A percentile compares a stretch with the other conserved stretches of the same genome.
These are phyloP conservation scores for Dendrolimus houi DNA, from an alignment of 2,888 invertebrate species.

Conservation along the genomic window DNA sequence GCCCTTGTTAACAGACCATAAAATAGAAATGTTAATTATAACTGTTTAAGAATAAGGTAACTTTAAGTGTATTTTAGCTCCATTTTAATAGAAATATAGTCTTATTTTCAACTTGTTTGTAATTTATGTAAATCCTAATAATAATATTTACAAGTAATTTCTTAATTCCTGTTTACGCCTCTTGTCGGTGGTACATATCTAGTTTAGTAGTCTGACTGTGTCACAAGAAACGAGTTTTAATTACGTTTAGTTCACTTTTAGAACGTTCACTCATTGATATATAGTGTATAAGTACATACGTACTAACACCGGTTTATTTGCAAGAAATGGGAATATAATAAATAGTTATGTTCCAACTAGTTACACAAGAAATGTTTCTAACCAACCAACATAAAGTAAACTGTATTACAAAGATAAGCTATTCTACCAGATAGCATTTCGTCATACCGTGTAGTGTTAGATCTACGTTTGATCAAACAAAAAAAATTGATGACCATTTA, in stretches of 20 bases:
- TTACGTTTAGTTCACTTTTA: slow-evolving; percentile 3
- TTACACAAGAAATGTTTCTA: neutral
- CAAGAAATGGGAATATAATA: neutral
- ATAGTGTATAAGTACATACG: neutral
- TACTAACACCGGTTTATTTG: neutral
- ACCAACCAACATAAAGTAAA: slow-evolving; percentile 2
- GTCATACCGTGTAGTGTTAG: no score
- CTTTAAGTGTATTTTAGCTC: no score
- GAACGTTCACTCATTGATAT: slow-evolving; percentile 1
- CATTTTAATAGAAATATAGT: no score
- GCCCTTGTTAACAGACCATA: no score
- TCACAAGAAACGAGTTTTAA: slow-evolving; percentile 9
- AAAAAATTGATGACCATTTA: no score
- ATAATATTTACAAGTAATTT: slow-evolving; percentile 7
- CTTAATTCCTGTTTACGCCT: slow-evolving; percentile 9
- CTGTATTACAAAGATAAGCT: slow-evolving; percentile 5
- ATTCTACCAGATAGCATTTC: neutral
- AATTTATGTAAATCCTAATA: neutral
- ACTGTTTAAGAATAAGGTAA: no score
- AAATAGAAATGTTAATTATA: no score
- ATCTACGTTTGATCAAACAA: no score
- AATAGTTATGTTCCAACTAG: neutral
- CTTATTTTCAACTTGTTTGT: neutral
- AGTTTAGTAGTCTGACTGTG: slow-evolving; percentile 9
- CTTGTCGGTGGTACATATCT: slow-evolving; percentile 7